Percentiles rank a stretch among this genome's conserved stretches.
Evolutionary conservation across 2,797 vertebrate genomes (phyloP).

Genomic region (Tenualosa thibaudeaui): DNA sequence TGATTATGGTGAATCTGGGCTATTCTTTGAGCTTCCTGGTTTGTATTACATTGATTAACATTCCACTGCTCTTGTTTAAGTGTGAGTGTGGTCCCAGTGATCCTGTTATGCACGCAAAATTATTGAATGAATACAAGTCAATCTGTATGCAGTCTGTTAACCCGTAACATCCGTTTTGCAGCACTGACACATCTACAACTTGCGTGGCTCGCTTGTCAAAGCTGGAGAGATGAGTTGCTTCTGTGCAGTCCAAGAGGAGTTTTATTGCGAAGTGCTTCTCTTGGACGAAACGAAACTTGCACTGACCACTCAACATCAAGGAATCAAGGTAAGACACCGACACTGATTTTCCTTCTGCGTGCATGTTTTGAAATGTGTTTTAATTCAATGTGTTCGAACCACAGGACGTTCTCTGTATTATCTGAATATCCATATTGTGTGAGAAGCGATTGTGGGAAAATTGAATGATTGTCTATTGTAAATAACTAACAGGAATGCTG

Average conservation of each 20-base stretch:
- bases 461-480: not conserved
- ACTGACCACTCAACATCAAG: conserved; percentile 83
- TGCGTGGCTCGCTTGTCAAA: conserved; percentile 14
- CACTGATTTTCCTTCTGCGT: not conserved
- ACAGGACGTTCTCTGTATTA: not conserved
- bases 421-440: not conserved
- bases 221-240: conserved; percentile 79
- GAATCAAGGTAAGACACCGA: conserved; percentile 77
- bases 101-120: not conserved
- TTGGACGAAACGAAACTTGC: conserved; percentile 86
- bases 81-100: not conserved
- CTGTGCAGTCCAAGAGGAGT: conserved; percentile 84
- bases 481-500: not conserved
- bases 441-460: not conserved
- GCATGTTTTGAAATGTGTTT: not conserved
- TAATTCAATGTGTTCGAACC: not conserved
- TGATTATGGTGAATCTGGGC: no score
- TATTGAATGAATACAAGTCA: not conserved
- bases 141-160: not conserved
- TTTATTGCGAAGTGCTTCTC: conserved; percentile 88
- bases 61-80: not conserved
- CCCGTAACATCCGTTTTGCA: not conserved
- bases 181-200: not conserved
- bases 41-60: not conserved
- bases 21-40: not conserved